Evolutionary conservation across 2,888 invertebrate genomes (phyloP).

Genomic region (Hemicrepidius hirtus): DNA sequence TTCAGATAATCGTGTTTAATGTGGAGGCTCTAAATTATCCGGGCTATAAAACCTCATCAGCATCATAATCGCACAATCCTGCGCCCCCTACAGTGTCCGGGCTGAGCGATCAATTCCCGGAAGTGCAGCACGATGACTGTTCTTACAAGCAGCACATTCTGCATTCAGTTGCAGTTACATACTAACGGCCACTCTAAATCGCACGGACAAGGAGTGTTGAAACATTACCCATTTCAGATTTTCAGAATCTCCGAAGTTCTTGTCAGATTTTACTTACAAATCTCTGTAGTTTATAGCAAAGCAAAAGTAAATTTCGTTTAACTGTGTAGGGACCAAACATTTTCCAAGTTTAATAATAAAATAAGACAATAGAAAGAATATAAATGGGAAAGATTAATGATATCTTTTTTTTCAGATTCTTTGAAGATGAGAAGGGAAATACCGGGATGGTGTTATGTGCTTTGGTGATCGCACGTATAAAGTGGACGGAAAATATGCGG

Average conservation of each 20-base stretch:
- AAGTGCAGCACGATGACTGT: conserved; percentile 51
- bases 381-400: conserved; percentile 8
- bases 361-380: not conserved
- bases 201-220: conserved; percentile 7
- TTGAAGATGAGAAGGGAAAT: not conserved
- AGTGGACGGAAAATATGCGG: conserved; percentile 14
- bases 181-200: conserved; percentile 42
- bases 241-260: not conserved
- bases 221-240: conserved; percentile 12
- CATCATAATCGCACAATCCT: conserved; percentile 41
- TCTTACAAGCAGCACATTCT: conserved; percentile 43
- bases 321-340: not conserved
- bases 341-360: conserved; percentile 7
- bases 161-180: conserved; percentile 44
- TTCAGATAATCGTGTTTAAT: conserved; percentile 42
- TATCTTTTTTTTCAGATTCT: conserved; percentile 16
- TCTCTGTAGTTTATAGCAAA: conserved; percentile 7
- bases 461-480: not conserved
- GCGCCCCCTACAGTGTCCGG: conserved; percentile 15
- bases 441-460: conserved; percentile 18
- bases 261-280: conserved; percentile 22
- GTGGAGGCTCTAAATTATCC: conserved; percentile 43
- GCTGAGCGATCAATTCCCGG: conserved; percentile 45
- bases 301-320: conserved; percentile 8
- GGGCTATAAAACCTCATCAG: conserved; percentile 44